phyloP scores from a whole-genome alignment of 2,888 invertebrate genomes.

The Steinernema hermaphroditum region DNA sequence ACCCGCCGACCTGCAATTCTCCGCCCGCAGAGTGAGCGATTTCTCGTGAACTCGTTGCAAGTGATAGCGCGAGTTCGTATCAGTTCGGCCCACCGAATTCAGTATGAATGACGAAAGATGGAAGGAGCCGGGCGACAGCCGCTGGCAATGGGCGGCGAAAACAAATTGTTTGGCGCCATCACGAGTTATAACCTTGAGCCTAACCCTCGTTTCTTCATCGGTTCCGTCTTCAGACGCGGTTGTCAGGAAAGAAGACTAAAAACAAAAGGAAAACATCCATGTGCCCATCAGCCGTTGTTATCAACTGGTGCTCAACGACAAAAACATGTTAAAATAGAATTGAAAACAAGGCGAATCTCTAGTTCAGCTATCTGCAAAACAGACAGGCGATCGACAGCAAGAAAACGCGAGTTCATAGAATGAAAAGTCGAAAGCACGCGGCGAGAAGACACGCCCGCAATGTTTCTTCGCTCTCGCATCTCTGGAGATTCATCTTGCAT shows the following conservation, averaged over 20 bases:
- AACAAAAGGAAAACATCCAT: too few relatives aligned
- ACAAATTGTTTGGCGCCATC: not conserved
- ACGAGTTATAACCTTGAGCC: too few relatives aligned
- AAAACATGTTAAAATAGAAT: not conserved
- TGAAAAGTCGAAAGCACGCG: too few relatives aligned
- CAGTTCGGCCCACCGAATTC: not conserved
- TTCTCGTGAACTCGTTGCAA: not conserved
- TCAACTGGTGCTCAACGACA: not conserved
- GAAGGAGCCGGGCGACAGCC: not conserved
- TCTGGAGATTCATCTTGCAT: not conserved
- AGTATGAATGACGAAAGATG: not conserved
- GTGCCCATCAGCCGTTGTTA: too few relatives aligned
- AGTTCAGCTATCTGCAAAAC: not conserved
- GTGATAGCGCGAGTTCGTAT: not conserved
- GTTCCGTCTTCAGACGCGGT: too few relatives aligned
- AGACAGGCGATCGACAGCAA: not conserved
- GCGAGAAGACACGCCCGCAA: too few relatives aligned
- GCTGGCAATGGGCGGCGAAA: not conserved
- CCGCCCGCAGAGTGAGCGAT: too few relatives aligned
- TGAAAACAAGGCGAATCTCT: too few relatives aligned
- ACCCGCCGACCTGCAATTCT: too few relatives aligned
- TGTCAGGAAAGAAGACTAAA: too few relatives aligned
- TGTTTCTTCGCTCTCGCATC: not conserved
- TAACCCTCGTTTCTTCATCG: too few relatives aligned
- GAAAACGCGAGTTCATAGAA: too few relatives aligned